Evolutionary conservation across 2,113 vertebrate genomes (phyloP), one percentile per base, ranked within the genome.

Genomic region (Perca fluviatilis): DNA sequence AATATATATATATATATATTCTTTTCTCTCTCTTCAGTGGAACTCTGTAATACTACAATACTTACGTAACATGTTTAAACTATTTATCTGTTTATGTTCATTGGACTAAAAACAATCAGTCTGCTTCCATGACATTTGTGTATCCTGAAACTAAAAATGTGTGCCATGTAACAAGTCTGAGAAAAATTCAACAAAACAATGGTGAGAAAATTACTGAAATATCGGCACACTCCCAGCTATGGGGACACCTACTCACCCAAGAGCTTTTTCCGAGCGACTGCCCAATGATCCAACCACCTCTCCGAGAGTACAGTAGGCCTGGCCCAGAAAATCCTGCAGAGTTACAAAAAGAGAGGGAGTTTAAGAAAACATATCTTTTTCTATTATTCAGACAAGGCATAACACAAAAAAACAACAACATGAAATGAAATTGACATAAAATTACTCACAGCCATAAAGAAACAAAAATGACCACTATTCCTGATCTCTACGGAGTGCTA

Each of bases 241-340:
- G 12, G 21, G 64, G 11, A 46, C 47, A 72, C 43, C 6, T 27
- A 97, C 98, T 99, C 93, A 99, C 98, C 96, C 94, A 56, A 99
- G 96, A 83, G 97, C 57, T 79, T 98, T 99, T 91, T 99, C 97
- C 89, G 96, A 82, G 69, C 97, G 97, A 90, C 98, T 97, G 77
- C 97, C 98, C 89, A 97, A 91, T 13, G 98, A 99, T 66, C 98
- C 98, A 70, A 99, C 98, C 89, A 99, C 96, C 92, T 99, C 98
- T 83, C 98, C 98, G 46, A 99, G 91, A 3, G 98, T 98, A 90
- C 97, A 99, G 86, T 95, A 93, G 62, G 97, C 97, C 89, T 99
- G 98, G 83, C 98, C 98, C 93, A 99, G 95, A 91, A 99, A 99
- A 88, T 99, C 98, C 98, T 99, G 94, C 82, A 74, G 92, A 94